Base-by-base conservation (phyloP, 2,888 invertebrate species). In the Drosophila subquinaria region DNA sequence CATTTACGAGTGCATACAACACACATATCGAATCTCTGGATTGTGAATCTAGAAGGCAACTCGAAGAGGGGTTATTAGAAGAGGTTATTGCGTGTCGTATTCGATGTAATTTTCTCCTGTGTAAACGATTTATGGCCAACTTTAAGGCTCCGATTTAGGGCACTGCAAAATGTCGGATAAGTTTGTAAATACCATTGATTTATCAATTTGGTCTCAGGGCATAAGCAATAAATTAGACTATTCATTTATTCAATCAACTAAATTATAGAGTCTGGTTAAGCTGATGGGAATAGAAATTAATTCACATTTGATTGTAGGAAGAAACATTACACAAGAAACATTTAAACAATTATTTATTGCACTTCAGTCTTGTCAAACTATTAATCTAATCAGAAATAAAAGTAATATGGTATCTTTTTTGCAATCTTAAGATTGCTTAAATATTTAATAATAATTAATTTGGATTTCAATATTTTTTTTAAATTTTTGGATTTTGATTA, bases 51-150 rank as follows among this genome's bases (percentile, higher is more conserved):
- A 42, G 50, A 56, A 59, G 47, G 50, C 36, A 50, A 52, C 40
- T 62, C 43, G 43, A 47, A 45, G 33, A 48, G 57, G 63, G 73
- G 27, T 60, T 60, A 48, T 59, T 70, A 23, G 35, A 38, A 63
- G 56, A 69, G 77, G 42, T 63, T 77, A 60, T 72, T 75, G 74
- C 47, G n/a, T 66, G 57, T 47, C 33, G 20, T 74, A 50, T 73
- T 33, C 52, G 48, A 33, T 73, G 17, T 27, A 27, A 42, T 51
- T 42, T 51, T 64, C 38, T 33, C 38, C 15, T 13, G 15, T 36
- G 35, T 53, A 48, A 50, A 47, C 64, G 62, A 81, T 87, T 81
- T 87, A 81, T 73, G 64, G 68, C 35, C 48, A 68, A 69, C 48
- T 74, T 59, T 38, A 74, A 65, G 59, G 43, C n/a, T 9, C 35